Percentiles rank a stretch among this genome's conserved stretches.
These are phyloP conservation scores for Gadus chalcogrammus DNA, from an alignment of 2,113 vertebrate species.

Conservation along the genomic window DNA sequence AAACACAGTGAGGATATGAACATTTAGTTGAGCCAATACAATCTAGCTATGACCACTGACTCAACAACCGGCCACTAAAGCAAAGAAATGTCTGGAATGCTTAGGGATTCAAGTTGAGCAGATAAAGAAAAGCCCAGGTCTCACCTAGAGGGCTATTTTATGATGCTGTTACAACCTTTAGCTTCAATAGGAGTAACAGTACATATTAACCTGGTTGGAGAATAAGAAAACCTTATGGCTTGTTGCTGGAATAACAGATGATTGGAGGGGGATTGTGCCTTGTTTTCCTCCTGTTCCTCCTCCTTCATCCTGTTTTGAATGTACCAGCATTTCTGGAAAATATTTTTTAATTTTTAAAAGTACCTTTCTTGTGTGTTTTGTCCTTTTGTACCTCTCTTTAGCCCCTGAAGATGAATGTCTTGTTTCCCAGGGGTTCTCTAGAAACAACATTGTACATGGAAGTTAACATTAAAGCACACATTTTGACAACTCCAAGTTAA, in stretches of 20 bases:
- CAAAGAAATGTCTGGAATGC: slow-evolving; percentile 57
- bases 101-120: slow-evolving; percentile 7
- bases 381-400: no score
- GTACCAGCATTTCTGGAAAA: neutral
- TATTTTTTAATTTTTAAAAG: no score
- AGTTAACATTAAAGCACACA: no score
- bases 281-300: neutral
- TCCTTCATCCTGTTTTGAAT: neutral
- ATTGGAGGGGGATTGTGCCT: slow-evolving; percentile 8
- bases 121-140: neutral
- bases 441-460: no score
- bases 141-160: slow-evolving; percentile 10
- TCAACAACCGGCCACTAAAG: slow-evolving; percentile 1
- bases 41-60: slow-evolving; percentile 18
- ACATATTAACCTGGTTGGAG: neutral
- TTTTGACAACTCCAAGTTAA: no score
- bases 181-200: slow-evolving; percentile 1
- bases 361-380: no score
- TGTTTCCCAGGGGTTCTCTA: no score
- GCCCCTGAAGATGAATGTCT: no score
- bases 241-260: neutral
- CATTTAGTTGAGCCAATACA: slow-evolving; percentile 18
- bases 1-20: slow-evolving; percentile 31
- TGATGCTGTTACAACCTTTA: slow-evolving; percentile 15
- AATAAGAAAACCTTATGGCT: neutral